Percentiles rank a stretch among this genome's conserved stretches.
Conservation (phyloP, 2,797 vertebrate genomes). For the Acipenser ruthenus region DNA sequence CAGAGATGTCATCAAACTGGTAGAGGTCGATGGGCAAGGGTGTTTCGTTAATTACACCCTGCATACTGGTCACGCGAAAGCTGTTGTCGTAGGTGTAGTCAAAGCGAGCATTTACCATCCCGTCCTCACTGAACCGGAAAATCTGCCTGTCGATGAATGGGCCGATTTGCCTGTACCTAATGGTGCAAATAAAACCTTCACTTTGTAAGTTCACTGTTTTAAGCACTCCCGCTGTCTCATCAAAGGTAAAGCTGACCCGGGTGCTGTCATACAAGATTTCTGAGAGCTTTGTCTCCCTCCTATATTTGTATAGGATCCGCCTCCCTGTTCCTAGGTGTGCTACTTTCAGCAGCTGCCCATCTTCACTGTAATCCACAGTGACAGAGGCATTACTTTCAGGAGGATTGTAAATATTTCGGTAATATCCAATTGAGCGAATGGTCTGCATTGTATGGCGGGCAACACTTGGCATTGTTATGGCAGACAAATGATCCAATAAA, state of each 20-base stretch:
- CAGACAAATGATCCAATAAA: slow-evolving; percentile 82
- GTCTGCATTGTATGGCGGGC: slow-evolving; percentile 97
- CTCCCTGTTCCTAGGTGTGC: slow-evolving; percentile 90
- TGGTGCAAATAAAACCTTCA: slow-evolving; percentile 96
- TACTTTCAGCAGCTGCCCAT: slow-evolving; percentile 82
- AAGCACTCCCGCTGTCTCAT: slow-evolving; percentile 88
- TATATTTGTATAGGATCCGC: slow-evolving; percentile 85
- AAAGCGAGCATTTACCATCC: slow-evolving; percentile 95
- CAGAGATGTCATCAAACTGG: slow-evolving; percentile 97
- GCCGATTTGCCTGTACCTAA: slow-evolving; percentile 91
- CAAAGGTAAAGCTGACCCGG: slow-evolving; percentile 92
- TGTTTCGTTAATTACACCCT: slow-evolving; percentile 96
- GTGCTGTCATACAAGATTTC: slow-evolving; percentile 96
- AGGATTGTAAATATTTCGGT: slow-evolving; percentile 93
- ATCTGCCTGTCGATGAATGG: slow-evolving; percentile 94
- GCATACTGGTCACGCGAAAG: slow-evolving; percentile 93
- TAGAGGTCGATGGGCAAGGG: slow-evolving; percentile 94
- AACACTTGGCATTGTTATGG: slow-evolving; percentile 95
- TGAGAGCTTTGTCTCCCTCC: slow-evolving; percentile 85
- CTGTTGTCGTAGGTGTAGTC: slow-evolving; percentile 98
- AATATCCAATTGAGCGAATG: slow-evolving; percentile 92
- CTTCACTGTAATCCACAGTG: slow-evolving; percentile 93
- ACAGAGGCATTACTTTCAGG: slow-evolving; percentile 95
- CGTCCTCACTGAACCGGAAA: slow-evolving; percentile 94
- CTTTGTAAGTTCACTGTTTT: slow-evolving; percentile 96